Base-by-base conservation (phyloP, 2,888 invertebrate genomes). In the Melinaea marsaeus region DNA sequence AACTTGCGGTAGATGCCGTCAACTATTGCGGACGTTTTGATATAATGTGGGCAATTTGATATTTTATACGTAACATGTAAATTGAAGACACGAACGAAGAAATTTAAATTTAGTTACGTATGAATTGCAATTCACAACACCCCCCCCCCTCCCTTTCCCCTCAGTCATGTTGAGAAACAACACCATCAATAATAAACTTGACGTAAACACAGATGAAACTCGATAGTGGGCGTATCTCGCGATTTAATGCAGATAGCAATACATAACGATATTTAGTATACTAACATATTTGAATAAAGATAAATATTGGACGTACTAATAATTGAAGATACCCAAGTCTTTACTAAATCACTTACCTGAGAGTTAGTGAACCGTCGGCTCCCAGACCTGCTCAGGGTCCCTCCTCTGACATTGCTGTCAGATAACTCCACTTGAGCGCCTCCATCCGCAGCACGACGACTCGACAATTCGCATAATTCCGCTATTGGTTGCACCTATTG, bases 401-500 rank as follows among this genome's bases (percentile, higher is more conserved):
- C 97, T 55, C 95, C 85, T 7, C 90, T 79, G 3, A 90, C 90
- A 71, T 90, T 89, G 76, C 93, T 92, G 72, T 94, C 94, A 48
- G 94, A 94, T 58, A 95, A 89, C 57, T 94, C 93, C 34, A 95
- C 92, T 73, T 90, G 90, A 2, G 79, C 87, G 1, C 95, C 95
- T 75, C 95, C 95, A 72, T 93, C 92, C 0, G 81, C 88, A 3
- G 91, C 90, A 65, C 93, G 95, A 61, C 97, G 92, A 72, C 96
- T 93, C 67, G 96, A 97, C 75, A 98, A 85, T 86, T 98, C 98
- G 74, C 96, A 95, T 74, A 98, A 88, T 87, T 98, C 98, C 0
- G 97, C 95, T 70, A 98, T 97, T 51, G 98, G 97, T 87, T 98
- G 98, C 69, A 98, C 98, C 96, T 96, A 85, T 55, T 42, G 58